Conservation (phyloP, 2,797 vertebrate species). For the Gallirallus australis region DNA sequence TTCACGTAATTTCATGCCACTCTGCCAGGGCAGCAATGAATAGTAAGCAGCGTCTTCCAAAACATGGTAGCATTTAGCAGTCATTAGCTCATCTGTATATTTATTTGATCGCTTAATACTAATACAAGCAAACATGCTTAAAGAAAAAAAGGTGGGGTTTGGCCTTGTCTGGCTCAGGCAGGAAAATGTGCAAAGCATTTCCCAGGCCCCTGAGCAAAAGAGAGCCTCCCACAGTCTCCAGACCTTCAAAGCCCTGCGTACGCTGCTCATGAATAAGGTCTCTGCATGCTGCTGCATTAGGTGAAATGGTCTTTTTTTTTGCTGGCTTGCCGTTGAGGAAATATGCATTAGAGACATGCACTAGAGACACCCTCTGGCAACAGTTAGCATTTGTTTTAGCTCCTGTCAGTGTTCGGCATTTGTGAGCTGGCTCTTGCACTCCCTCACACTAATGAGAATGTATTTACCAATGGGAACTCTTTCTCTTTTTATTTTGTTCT, state of each 20-base stretch:
- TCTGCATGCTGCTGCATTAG: constrained; percentile 80
- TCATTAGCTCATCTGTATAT: background rate
- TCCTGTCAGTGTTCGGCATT: constrained; percentile 69
- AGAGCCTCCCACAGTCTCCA: constrained; percentile 67
- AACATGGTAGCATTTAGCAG: fast-evolving
- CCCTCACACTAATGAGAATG: constrained; percentile 56
- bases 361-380: constrained; percentile 47
- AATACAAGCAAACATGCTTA: background rate
- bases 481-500: constrained; percentile 85
- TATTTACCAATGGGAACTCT: constrained; percentile 81
- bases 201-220: background rate
- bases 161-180: background rate
- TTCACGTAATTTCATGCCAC: background rate
- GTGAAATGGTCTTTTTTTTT: constrained; percentile 30
- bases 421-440: constrained; percentile 71
- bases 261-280: constrained; percentile 77
- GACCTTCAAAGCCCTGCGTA: constrained; percentile 71
- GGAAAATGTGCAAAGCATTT: background rate
- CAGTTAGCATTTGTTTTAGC: constrained; percentile 71
- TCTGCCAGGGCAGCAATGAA: background rate
- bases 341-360: constrained; percentile 36
- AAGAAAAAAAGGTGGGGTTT: background rate
- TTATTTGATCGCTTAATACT: background rate
- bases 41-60: fast-evolving
- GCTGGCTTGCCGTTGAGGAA: constrained; percentile 45